Evolutionary conservation across 2,113 vertebrate genomes (phyloP).

Genomic region (Buteo buteo): DNA sequence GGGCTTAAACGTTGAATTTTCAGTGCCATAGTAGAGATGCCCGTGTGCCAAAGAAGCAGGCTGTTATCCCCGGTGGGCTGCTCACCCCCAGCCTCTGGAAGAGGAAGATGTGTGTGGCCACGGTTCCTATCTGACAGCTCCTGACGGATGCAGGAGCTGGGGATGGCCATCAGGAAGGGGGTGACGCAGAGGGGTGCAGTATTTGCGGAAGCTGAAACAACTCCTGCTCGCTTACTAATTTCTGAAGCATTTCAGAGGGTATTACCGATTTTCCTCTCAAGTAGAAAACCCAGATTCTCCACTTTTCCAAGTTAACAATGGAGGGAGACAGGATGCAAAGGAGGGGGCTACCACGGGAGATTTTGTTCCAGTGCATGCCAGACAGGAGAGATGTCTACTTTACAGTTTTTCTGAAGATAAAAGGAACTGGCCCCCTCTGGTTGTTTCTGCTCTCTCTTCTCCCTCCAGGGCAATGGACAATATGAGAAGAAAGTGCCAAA

Average conservation of each 20-base stretch:
- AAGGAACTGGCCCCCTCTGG: background rate
- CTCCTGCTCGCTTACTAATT: background rate
- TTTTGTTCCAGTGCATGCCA: background rate
- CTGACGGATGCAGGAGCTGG: background rate
- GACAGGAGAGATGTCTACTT: background rate
- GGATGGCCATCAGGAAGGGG: background rate
- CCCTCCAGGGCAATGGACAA: background rate
- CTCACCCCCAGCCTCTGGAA: background rate
- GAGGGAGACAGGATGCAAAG: background rate
- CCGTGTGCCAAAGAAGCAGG: background rate
- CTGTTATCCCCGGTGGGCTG: background rate
- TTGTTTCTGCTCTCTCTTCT: background rate
- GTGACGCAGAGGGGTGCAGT: accelerated
- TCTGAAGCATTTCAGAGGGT: background rate
- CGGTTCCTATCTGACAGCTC: background rate
- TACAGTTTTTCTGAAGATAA: background rate
- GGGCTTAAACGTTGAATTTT: background rate
- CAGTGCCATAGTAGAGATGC: background rate
- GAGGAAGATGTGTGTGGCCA: background rate
- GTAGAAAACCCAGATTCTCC: background rate
- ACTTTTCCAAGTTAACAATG: background rate
- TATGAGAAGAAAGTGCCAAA: background rate
- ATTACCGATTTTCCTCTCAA: background rate
- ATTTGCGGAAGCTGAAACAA: background rate
- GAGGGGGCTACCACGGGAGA: background rate